phyloP scores from a whole-genome alignment of 2,888 invertebrate genomes.

The Onchidella celtica region DNA sequence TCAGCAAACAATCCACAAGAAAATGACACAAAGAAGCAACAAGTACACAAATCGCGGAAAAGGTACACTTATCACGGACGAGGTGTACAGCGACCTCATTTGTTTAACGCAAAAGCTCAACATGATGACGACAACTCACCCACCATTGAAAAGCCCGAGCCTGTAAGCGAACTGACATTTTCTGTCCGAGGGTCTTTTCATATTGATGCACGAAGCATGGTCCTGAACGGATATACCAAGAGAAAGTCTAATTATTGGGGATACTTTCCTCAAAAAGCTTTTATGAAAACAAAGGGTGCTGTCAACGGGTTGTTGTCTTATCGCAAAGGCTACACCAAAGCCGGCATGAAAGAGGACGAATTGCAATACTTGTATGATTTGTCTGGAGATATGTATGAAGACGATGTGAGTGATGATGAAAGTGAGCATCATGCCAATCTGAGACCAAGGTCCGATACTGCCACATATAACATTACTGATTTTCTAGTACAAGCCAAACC shows the following conservation, averaged over 20 bases:
- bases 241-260: neutral
- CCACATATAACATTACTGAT: neutral
- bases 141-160: neutral
- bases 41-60: neutral
- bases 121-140: neutral
- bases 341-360: neutral
- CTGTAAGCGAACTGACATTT: neutral
- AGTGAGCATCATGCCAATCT: neutral
- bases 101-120: neutral
- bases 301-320: neutral
- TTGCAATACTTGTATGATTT: neutral
- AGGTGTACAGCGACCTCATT: constrained; percentile 24
- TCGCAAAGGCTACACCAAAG: constrained; percentile 1
- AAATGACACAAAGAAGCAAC: neutral
- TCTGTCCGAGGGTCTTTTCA: neutral
- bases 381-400: neutral
- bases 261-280: neutral
- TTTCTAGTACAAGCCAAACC: too few relatives aligned
- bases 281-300: constrained; percentile 2
- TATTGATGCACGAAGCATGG: neutral
- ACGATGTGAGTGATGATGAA: neutral
- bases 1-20: neutral
- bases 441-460: neutral
- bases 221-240: neutral
- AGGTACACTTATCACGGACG: constrained; percentile 4